Conservation (phyloP, 2,797 vertebrate genomes). For the Cygnus olor region DNA sequence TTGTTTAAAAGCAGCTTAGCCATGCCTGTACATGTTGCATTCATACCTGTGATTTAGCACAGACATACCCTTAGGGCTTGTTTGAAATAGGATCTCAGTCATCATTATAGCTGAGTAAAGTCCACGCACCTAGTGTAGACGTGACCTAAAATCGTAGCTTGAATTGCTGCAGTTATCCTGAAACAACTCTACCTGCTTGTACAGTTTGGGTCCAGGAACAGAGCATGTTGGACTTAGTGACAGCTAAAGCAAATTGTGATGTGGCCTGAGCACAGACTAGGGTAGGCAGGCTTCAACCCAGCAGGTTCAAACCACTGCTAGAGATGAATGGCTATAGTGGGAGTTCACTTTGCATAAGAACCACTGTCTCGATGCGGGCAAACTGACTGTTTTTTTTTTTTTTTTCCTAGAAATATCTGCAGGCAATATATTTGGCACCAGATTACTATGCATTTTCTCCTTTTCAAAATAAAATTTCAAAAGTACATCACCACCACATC, state of each 20-base stretch:
- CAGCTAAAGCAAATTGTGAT: neutral
- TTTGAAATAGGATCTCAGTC: constrained; percentile 51
- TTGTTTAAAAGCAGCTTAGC: neutral
- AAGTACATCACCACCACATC: neutral
- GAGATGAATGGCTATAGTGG: neutral
- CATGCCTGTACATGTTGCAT: neutral
- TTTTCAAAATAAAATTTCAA: neutral
- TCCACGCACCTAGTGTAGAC: neutral
- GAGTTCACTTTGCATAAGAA: neutral
- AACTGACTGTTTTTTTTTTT: neutral
- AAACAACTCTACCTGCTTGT: neutral
- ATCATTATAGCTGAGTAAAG: constrained; percentile 17
- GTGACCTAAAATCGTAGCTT: neutral
- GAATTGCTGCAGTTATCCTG: neutral
- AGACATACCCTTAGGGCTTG: constrained; percentile 44
- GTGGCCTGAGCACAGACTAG: neutral
- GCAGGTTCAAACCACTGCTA: neutral
- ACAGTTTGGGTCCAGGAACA: neutral
- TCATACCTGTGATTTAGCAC: neutral
- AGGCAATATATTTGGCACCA: neutral
- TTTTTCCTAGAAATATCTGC: constrained; percentile 2
- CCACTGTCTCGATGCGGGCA: neutral
- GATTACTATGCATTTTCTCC: neutral
- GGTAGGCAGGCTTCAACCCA: neutral
- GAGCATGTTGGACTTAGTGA: neutral